Evolutionary conservation across 2,888 invertebrate genomes (phyloP), one percentile per base, ranked within the genome.

Genomic region (Trachelus tabidus): DNA sequence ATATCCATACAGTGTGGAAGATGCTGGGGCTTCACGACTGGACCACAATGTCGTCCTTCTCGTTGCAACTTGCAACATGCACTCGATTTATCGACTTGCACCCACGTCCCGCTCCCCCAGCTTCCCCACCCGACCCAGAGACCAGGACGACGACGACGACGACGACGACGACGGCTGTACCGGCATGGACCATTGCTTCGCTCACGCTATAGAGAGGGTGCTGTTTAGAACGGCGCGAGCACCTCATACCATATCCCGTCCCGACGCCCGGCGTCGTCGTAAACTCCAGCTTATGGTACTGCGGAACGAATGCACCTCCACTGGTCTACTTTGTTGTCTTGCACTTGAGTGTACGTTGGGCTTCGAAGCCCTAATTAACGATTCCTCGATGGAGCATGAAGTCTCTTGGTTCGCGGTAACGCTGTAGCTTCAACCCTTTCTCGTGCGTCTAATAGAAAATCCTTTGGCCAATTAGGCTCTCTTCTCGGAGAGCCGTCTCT

Each of bases 281-380:
- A 77, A 77, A 77, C 74, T 75, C 69, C 74, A 40, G 75, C 77
- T 77, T 77, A 77, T 77, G 77, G 75, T 68, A 77, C 69, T 75
- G 74, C 77, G 77, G 69, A 75, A 75, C 77, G 31, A 77, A 77
- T 75, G 34, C 69, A 33, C 30, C 40, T 40, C 15, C 40, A 40
- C 15, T 40, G 15, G 40, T 40, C 40, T 40, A 40, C 40, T 40
- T 40, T 40, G 40, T 40, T 40, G 40, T 40, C 40, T 40, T 40
- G 56, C 11, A 73, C 73, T 74, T 37, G 73, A 15, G 78, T 68
- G 34, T 75, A 75, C 79, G 79, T 73, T 73, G 74, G 74, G 69
- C 34, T 73, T 76, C 73, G 75, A 74, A 40, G 78, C 76, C 77
- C 80, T 84, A 84, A 84, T 84, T 84, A 83, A 82, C 81, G 80